Percentiles rank a stretch among this genome's conserved stretches.
Conservation (phyloP, 2,888 invertebrate species). For the Iphiclides podalirius region DNA sequence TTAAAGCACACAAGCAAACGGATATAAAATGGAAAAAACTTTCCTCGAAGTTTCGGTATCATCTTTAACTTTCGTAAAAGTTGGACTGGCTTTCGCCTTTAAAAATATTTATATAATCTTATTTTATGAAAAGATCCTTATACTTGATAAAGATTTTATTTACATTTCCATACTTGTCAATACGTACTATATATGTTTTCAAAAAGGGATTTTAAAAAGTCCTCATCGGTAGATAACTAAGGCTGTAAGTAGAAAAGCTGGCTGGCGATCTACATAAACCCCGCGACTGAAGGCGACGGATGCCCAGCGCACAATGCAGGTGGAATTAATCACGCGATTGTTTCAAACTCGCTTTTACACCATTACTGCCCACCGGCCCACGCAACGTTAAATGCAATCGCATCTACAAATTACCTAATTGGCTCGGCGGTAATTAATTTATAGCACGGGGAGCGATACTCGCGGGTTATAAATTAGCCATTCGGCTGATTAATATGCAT, state of each 20-base stretch:
- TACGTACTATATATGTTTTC: too few relatives aligned
- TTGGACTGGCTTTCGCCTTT: not conserved
- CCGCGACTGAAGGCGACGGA: too few relatives aligned
- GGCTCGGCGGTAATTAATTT: conserved; percentile 14
- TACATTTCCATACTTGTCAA: too few relatives aligned
- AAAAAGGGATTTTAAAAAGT: too few relatives aligned
- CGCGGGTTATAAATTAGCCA: conserved; percentile 8
- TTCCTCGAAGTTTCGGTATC: conserved; percentile 3
- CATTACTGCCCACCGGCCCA: not conserved
- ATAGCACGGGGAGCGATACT: not conserved
- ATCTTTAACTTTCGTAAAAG: conserved; percentile 4
- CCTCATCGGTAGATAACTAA: too few relatives aligned
- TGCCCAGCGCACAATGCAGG: not conserved
- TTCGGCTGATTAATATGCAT: conserved; percentile 10
- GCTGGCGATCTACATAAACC: too few relatives aligned
- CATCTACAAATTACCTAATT: conserved; percentile 20
- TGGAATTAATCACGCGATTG: not conserved
- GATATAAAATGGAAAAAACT: conserved; percentile 6
- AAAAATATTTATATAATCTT: too few relatives aligned
- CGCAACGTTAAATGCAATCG: conserved; percentile 10
- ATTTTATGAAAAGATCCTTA: too few relatives aligned
- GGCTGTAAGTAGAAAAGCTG: too few relatives aligned
- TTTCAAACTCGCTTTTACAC: not conserved
- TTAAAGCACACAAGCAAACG: not conserved
- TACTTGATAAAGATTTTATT: too few relatives aligned